phyloP scores from a whole-genome alignment of 1,140 invertebrate species.

The Drosophila sturtevanti region DNA sequence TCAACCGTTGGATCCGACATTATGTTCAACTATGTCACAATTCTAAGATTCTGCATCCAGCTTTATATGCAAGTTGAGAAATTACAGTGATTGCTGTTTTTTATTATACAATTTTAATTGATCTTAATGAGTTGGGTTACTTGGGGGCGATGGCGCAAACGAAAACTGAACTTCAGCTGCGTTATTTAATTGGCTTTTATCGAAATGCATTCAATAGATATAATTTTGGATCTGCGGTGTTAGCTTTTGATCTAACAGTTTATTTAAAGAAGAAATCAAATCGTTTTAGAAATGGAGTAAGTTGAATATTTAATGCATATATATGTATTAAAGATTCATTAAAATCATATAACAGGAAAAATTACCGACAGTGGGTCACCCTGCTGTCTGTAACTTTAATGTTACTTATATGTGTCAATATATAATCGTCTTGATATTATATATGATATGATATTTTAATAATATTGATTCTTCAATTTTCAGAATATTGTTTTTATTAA shows the following conservation, averaged over 20 bases:
- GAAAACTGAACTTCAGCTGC: slow-evolving; percentile 19
- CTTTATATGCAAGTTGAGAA: slow-evolving; percentile 54
- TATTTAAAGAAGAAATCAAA: not conserved
- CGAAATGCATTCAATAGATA: slow-evolving; percentile 44
- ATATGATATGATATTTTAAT: too few relatives aligned
- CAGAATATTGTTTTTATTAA: too few relatives aligned
- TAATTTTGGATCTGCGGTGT: slow-evolving; percentile 53
- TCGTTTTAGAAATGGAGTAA: not conserved
- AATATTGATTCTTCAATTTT: too few relatives aligned
- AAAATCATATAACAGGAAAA: too few relatives aligned
- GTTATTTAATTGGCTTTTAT: slow-evolving; percentile 56
- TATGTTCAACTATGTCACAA: slow-evolving; percentile 27
- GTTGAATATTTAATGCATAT: not conserved
- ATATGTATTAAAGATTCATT: too few relatives aligned
- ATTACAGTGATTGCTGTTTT: slow-evolving; percentile 15
- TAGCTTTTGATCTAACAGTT: slow-evolving; percentile 45
- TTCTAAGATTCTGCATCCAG: not conserved
- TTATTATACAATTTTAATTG: slow-evolving; percentile 41
- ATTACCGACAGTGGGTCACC: too few relatives aligned
- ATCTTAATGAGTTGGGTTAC: slow-evolving; percentile 51
- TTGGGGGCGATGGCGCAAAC: slow-evolving; percentile 20
- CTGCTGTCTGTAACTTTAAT: too few relatives aligned
- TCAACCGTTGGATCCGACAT: slow-evolving; percentile 52
- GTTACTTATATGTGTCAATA: too few relatives aligned
- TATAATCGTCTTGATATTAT: too few relatives aligned